Conservation (phyloP, 2,113 vertebrate species). For the Eidolon helvum region DNA sequence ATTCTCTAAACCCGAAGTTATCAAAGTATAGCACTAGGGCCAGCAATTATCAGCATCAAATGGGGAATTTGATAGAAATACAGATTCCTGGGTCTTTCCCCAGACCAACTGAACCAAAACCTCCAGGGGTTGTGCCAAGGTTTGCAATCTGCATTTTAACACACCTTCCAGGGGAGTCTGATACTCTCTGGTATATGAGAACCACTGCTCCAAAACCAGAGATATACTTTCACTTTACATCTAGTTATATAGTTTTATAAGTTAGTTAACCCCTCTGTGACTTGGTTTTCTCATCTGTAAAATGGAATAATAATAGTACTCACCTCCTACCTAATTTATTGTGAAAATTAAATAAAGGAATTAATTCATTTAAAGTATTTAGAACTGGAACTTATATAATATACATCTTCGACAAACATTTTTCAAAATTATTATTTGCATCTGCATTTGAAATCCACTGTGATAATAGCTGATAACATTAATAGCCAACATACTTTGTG, state of each 20-base stretch:
- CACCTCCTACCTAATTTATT: background rate
- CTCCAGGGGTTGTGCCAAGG: background rate
- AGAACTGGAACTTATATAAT: background rate
- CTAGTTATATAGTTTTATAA: background rate
- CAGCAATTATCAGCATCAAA: background rate
- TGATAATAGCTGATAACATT: background rate
- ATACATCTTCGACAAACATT: background rate
- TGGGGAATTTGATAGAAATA: background rate
- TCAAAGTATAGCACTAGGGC: background rate
- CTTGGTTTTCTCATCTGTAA: background rate
- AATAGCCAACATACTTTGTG: background rate
- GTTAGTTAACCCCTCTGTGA: background rate
- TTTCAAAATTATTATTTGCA: too few relatives aligned
- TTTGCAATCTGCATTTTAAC: background rate
- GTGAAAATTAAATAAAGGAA: background rate
- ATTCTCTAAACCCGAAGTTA: background rate
- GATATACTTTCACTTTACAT: background rate
- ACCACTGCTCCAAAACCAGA: background rate
- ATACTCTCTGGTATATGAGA: background rate
- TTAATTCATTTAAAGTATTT: background rate
- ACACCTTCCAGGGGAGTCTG: background rate
- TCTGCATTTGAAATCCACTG: background rate
- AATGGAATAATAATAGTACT: background rate
- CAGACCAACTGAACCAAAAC: background rate
- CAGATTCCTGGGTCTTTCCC: background rate